Percentiles rank a stretch among this genome's conserved stretches.
phyloP scores from a whole-genome alignment of 2,888 invertebrate genomes.

The Nephrotoma flavescens region DNA sequence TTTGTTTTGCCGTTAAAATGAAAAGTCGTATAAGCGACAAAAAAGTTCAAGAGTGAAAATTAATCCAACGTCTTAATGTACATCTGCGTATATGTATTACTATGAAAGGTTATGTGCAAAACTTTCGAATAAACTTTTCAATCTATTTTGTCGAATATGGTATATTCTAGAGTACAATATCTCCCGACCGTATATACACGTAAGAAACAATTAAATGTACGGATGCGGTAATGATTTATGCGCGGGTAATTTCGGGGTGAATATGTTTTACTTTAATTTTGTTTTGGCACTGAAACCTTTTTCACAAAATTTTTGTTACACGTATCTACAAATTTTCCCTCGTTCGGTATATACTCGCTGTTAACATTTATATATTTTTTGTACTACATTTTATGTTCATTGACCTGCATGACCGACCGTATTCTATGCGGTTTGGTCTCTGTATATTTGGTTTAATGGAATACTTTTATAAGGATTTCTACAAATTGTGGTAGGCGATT shows the following conservation, averaged over 20 bases:
- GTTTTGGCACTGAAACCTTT: background rate
- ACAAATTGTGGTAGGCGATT: background rate
- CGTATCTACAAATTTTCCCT: no score
- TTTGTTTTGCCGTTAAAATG: background rate
- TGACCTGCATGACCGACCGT: background rate
- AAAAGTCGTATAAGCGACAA: background rate
- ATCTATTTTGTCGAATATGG: background rate
- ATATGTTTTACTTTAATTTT: background rate
- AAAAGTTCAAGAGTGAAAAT: background rate
- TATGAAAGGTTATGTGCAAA: background rate
- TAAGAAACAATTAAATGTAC: background rate
- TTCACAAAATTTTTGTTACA: background rate
- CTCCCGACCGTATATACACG: background rate
- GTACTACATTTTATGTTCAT: background rate
- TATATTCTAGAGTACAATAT: background rate
- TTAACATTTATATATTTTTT: background rate
- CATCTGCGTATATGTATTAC: no score
- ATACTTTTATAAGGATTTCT: background rate
- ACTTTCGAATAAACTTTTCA: background rate
- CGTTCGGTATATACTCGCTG: background rate
- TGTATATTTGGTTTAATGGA: background rate
- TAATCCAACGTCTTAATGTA: background rate
- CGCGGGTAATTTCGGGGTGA: background rate
- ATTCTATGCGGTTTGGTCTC: background rate
- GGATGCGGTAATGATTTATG: background rate